Conservation (phyloP, 2,888 invertebrate species). For the Xestoiulus laeticollis region DNA sequence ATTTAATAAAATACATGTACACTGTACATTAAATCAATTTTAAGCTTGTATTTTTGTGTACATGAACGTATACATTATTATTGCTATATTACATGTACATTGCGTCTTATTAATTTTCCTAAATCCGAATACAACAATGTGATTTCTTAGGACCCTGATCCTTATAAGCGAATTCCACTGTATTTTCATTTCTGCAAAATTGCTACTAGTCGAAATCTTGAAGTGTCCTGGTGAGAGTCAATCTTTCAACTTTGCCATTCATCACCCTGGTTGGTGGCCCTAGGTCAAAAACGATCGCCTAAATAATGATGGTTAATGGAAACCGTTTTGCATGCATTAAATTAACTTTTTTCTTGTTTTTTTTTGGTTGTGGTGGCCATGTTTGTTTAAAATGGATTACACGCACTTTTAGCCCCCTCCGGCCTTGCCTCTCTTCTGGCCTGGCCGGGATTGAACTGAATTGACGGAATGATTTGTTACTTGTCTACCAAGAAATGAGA, state of each 20-base stretch:
- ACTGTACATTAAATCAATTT: no score
- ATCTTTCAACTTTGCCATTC: not conserved
- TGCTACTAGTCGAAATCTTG: no score
- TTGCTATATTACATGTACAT: no score
- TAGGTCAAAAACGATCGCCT: not conserved
- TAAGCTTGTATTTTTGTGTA: no score
- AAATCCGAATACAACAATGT: no score
- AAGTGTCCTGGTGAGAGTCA: no score
- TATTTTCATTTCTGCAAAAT: no score
- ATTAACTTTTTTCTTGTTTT: not conserved
- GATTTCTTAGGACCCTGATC: no score
- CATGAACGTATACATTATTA: no score
- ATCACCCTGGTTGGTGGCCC: conserved; percentile 13
- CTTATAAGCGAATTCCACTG: no score
- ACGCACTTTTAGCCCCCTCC: not conserved
- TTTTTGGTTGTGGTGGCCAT: not conserved
- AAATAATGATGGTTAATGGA: conserved; percentile 23
- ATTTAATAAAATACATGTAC: no score
- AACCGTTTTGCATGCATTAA: conserved; percentile 23
- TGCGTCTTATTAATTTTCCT: no score
- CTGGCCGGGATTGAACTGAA: conserved; percentile 6
- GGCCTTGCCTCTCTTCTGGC: not conserved
- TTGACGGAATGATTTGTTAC: conserved; percentile 46
- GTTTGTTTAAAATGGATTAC: conserved; percentile 27
- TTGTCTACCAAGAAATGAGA: conserved; percentile 43